These are phyloP conservation scores for Petrolisthes cinctipes DNA, from an alignment of 2,888 invertebrate genomes.

Conservation along the genomic window DNA sequence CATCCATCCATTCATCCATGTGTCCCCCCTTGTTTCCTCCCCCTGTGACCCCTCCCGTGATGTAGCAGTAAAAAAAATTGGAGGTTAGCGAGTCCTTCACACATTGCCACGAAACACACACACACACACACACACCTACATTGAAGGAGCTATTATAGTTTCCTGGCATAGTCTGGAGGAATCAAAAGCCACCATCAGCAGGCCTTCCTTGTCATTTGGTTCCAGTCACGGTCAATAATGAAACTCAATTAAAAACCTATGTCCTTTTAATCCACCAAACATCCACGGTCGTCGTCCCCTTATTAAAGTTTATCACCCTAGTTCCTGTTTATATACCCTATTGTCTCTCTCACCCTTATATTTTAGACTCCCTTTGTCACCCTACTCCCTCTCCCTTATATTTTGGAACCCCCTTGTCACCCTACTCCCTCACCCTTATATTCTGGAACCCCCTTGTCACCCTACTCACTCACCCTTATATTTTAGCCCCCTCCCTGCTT, in stretches of 20 bases:
- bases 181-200: no score
- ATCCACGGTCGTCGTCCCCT: background rate
- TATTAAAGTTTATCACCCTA: background rate
- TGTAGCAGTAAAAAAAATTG: no score
- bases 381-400: slow-evolving; percentile 12
- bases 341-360: background rate
- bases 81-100: no score
- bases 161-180: no score
- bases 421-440: background rate
- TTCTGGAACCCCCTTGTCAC: background rate
- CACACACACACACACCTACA: no score
- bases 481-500: background rate
- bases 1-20: no score
- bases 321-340: background rate
- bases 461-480: background rate
- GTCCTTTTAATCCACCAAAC: background rate
- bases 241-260: background rate
- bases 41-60: no score
- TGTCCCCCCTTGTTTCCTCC: no score
- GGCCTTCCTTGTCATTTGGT: no score
- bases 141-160: no score
- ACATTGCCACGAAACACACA: no score
- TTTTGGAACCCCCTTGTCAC: background rate
- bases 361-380: background rate
- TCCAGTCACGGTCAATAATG: no score